Evolutionary conservation across 2,113 vertebrate genomes (phyloP), one percentile per base, ranked within the genome.

Genomic region (Stegostoma tigrinum): DNA sequence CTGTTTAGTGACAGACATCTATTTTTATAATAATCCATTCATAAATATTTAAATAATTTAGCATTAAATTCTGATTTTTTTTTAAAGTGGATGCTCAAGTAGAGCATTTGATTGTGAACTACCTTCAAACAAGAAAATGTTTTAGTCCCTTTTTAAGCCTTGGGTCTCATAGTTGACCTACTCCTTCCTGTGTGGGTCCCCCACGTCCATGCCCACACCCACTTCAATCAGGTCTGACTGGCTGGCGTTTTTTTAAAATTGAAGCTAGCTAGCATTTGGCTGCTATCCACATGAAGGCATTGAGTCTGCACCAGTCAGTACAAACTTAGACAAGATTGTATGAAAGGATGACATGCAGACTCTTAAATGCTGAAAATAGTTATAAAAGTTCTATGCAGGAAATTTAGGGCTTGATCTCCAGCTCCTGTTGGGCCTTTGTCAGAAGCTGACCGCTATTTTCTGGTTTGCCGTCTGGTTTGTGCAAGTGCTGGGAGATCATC

Each of bases 11-110:
- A 34, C 66, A 66, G 89, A 93, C 61, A n/a, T 64, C 12, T 91
- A 93, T 93, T 93, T 93, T 93, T n/a, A 93, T n/a, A 93, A 64
- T 64, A 34, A 34, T 87, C 38, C 30, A 66, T 93, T 30, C 48
- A 89, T 3, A 93, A 19, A 21, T 30, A 64, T 93, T 93, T 93
- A 93, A 90, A 91, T 64, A 14, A 23, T 64, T 91, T 34, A 61
- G 30, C 55, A 91, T 91, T 91, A 34, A 64, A 64, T 93, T 66
- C n/a, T 93, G n/a, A 30, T 66, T 61, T 12, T 12, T 61, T 61
- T 61, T 61, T 23, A 93, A 66, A 64, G 66, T 23, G 0, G 34
- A 34, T 64, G 30, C 52, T 91, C 8, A 27, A 34, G 55, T 38
- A 24, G 24, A 34, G 34, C 17, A 93, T 66, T 61, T 91, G 14